Evolutionary conservation across 1,140 invertebrate genomes (phyloP).

Genomic region (Leptestheria dahalacensis): DNA sequence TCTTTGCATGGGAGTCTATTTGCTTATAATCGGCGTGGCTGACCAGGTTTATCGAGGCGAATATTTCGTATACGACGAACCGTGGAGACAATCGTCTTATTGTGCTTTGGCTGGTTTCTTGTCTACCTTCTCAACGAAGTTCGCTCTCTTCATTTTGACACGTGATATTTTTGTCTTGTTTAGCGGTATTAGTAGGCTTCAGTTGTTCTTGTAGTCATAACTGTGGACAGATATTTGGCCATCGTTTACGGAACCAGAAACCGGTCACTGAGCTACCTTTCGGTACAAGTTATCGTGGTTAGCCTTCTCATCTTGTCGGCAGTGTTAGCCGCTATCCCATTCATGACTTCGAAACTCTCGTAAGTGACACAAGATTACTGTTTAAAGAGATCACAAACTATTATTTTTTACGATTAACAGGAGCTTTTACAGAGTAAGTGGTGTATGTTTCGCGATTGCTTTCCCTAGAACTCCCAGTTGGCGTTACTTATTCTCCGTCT

Average conservation of each 20-base stretch:
- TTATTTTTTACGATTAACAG: neutral
- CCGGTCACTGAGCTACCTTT: neutral
- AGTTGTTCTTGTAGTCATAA: neutral
- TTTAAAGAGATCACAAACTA: too few relatives aligned
- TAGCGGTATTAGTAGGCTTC: neutral
- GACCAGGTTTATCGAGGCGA: constrained; percentile 36
- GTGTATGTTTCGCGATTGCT: neutral
- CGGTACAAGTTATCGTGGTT: neutral
- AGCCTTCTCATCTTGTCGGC: neutral
- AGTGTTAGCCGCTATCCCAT: neutral
- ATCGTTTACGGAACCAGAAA: neutral
- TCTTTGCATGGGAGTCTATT: constrained; percentile 38
- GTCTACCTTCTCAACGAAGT: constrained; percentile 47
- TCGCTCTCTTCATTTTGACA: constrained; percentile 44
- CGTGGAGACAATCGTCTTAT: constrained; percentile 34
- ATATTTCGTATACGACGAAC: constrained; percentile 34
- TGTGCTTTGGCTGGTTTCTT: constrained; percentile 44
- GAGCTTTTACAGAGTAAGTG: neutral
- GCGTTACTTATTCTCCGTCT: constrained; percentile 42
- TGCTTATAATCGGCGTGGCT: constrained; percentile 36
- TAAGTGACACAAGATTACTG: too few relatives aligned
- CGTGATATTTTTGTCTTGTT: constrained; percentile 5
- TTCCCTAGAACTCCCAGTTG: constrained; percentile 22
- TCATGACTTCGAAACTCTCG: too few relatives aligned
- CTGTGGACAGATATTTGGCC: neutral